Evolutionary conservation across 2,113 vertebrate genomes (phyloP), one percentile per base, ranked within the genome.

Genomic region (Hippocampus abdominalis): DNA sequence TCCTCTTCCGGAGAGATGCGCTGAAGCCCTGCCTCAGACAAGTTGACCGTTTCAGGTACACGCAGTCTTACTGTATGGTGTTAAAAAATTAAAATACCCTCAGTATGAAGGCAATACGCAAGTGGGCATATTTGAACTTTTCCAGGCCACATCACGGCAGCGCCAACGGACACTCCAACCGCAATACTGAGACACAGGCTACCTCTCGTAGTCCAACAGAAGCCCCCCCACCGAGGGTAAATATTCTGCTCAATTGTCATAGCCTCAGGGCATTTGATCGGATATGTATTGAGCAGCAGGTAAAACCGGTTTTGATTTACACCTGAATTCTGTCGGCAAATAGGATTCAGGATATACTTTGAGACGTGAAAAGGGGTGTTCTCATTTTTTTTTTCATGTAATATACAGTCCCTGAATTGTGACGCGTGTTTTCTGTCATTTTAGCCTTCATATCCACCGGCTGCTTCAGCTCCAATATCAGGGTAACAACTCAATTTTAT

Each of bases 1-100:
- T 77, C 51, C 0, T 89, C n/a, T 92, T 89, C 71, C 91, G n/a
- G 65, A 87, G 89, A 61, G 82, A 91, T 8, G 49, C 84, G 3
- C 39, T 92, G 23, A 69, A 87, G 1, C 57, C 20, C 1, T 92
- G 87, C 48, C 54, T 86, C 0, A 88, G 78, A 77, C 0, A 32
- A 54, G 1, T 15, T 0, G 42, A n/a, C 0, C 53, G 29, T 27
- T 49, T 16, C 21, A 85, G 76, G 90, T 91, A 74, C 73, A 44
- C 42, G 10, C 15, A 1, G n/a, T 36, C 20, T 56, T 21, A 3
- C 1, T 1, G 53, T 29, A 36, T 60, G 27, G 32, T 32, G 23
- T 29, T 18, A 29, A 27, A 16, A 27, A 27, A 25, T 3, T 1
- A 57, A 57, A 11, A 18, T 56, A 23, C 51, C 5, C 5, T 49